Evolutionary conservation across 2,113 vertebrate genomes (phyloP), one percentile per base, ranked within the genome.

Genomic region (Callithrix jacchus): DNA sequence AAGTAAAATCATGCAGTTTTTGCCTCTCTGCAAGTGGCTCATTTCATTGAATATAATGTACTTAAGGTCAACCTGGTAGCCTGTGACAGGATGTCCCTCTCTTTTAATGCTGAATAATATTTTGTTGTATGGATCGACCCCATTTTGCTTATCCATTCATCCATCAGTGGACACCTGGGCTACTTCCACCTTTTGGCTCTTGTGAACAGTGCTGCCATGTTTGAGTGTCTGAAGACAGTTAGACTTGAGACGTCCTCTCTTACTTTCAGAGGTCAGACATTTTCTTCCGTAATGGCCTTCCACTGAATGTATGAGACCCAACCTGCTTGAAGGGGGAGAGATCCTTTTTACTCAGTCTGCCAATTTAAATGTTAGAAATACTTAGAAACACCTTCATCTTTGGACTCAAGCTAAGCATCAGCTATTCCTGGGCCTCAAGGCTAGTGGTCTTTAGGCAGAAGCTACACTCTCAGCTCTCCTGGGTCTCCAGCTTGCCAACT

Each of bases 381-480:
- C 8, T 25, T 7, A 27, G 40, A 49, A 83, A 40, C 16, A 32
- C 3, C 9, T 13, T 71, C n/a, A 7, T 7, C 79, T 76, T 45
- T n/a, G 11, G 2, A 47, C 17, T 77, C 27, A 42, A 40, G 18
- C 13, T 20, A 37, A 61, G 30, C 12, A 10, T 54, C 4, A 5
- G 17, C 9, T 32, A 7, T n/a, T 16, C 13, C 20, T 52, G 20
- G 9, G 12, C 32, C 16, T 42, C 8, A 7, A n/a, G 25, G 25
- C 1, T 61, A 8, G 11, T 13, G 2, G 3, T 11, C 18, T 54
- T 14, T 5, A 20, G 17, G 5, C 21, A 12, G 9, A 0, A 70
- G 30, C 3, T 8, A 13, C 0, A 1, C 7, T 20, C 8, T n/a
- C 6, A 3, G 20, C 12, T 6, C 21, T 45, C 16, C 32, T 17